phyloP scores from a whole-genome alignment of 2,888 invertebrate species.

The Ptilodon capucinus region DNA sequence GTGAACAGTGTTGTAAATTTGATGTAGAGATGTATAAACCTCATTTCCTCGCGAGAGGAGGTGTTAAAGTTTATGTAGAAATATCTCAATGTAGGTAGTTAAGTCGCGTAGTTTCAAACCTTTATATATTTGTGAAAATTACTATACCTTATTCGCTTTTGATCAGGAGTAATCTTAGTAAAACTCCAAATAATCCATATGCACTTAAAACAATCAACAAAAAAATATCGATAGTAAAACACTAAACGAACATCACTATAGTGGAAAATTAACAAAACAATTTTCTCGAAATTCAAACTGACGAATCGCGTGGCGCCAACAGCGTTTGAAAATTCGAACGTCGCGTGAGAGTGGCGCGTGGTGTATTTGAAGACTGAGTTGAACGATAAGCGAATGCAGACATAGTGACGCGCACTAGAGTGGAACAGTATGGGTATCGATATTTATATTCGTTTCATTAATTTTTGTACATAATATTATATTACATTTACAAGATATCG shows the following conservation, averaged over 20 bases:
- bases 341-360: constrained; percentile 37
- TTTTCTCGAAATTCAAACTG: constrained; percentile 18
- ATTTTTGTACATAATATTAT: background rate
- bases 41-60: no score
- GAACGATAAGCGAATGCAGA: constrained; percentile 63
- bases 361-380: constrained; percentile 41
- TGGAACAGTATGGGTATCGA: constrained; percentile 44
- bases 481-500: background rate
- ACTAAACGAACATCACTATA: constrained; percentile 8
- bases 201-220: background rate
- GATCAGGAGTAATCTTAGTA: no score
- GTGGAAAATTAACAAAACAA: constrained; percentile 3
- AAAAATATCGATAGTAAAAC: constrained; percentile 7
- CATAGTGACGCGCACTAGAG: constrained; percentile 48
- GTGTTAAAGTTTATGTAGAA: no score
- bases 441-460: constrained; percentile 7
- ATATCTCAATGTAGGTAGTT: no score
- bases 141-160: no score
- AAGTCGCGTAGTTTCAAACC: no score
- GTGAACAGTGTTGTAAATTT: no score
- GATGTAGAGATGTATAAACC: no score
- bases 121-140: no score
- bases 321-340: constrained; percentile 27
- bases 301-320: constrained; percentile 19
- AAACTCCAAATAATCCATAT: background rate